Percentiles rank a stretch among this genome's conserved stretches.
phyloP scores from a whole-genome alignment of 1,140 invertebrate genomes.

The Caerostris extrusa region DNA sequence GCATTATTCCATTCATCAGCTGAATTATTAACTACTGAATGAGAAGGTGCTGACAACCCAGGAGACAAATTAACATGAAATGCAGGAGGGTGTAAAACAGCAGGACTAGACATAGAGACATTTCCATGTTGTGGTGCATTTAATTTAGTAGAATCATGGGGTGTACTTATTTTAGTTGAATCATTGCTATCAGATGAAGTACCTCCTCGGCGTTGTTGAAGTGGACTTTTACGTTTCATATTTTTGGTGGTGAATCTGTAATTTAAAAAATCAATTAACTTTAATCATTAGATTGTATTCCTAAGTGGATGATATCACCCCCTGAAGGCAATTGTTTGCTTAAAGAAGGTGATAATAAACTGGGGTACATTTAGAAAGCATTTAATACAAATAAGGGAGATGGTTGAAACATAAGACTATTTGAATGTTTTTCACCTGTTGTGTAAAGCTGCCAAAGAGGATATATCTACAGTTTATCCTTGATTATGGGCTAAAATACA shows the following conservation, averaged over 20 bases:
- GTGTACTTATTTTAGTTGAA: constrained; percentile 45
- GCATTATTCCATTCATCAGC: constrained; percentile 62
- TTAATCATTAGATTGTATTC: no score
- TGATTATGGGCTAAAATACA: no score
- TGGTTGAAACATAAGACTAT: no score
- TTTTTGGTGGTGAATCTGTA: neutral
- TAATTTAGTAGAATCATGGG: constrained; percentile 1
- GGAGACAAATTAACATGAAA: constrained; percentile 57
- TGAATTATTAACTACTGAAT: constrained; percentile 57
- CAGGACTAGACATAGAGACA: constrained; percentile 61
- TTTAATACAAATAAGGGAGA: no score
- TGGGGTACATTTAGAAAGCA: no score
- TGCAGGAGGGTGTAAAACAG: constrained; percentile 61
- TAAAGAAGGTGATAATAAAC: no score
- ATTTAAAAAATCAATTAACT: neutral
- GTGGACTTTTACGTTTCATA: constrained; percentile 76
- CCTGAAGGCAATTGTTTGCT: no score
- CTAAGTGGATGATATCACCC: no score
- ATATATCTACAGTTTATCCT: no score
- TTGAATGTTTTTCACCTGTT: no score
- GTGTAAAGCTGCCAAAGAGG: no score
- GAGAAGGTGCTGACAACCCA: constrained; percentile 50
- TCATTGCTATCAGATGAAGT: constrained; percentile 70
- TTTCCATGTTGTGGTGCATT: neutral
- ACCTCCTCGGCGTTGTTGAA: constrained; percentile 50